These are phyloP conservation scores for Diachasmimorpha longicaudata DNA, from an alignment of 1,140 invertebrate genomes.

Conservation along the genomic window DNA sequence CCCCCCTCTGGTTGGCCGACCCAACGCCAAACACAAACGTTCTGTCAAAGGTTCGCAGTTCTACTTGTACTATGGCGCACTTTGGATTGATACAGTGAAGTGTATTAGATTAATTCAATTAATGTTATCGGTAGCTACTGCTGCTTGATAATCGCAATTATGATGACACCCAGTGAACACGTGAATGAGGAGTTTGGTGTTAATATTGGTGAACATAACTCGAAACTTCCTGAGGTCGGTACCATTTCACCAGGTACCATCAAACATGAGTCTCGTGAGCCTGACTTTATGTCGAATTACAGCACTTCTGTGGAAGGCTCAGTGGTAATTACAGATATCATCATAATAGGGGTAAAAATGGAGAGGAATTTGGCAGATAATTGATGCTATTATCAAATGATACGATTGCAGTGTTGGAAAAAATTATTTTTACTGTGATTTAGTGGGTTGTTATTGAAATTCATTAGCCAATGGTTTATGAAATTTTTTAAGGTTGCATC, in stretches of 20 bases:
- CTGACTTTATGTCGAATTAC: slow-evolving; percentile 56
- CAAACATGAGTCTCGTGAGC: slow-evolving; percentile 52
- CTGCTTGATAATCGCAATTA: slow-evolving; percentile 25
- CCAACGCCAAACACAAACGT: too few relatives aligned
- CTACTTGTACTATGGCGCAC: too few relatives aligned
- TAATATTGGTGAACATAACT: slow-evolving; percentile 35
- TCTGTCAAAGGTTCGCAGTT: too few relatives aligned
- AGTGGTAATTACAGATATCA: slow-evolving; percentile 42
- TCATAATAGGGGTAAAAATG: background rate
- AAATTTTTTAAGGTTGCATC: slow-evolving; percentile 60
- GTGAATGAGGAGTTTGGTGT: slow-evolving; percentile 42
- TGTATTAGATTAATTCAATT: too few relatives aligned
- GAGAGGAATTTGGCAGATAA: background rate
- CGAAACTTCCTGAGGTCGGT: slow-evolving; percentile 54
- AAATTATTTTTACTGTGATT: background rate
- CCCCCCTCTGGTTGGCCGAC: too few relatives aligned
- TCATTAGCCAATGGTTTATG: background rate
- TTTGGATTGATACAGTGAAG: too few relatives aligned
- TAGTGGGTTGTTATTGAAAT: background rate
- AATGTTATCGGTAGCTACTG: too few relatives aligned
- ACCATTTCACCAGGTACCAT: slow-evolving; percentile 46
- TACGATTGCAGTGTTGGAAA: too few relatives aligned
- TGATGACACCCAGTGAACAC: slow-evolving; percentile 53
- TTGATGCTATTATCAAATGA: background rate
- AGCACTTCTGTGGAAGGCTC: slow-evolving; percentile 61